These are phyloP conservation scores for Eupithecia dodoneata DNA, from an alignment of 2,888 invertebrate species.

Conservation along the genomic window DNA sequence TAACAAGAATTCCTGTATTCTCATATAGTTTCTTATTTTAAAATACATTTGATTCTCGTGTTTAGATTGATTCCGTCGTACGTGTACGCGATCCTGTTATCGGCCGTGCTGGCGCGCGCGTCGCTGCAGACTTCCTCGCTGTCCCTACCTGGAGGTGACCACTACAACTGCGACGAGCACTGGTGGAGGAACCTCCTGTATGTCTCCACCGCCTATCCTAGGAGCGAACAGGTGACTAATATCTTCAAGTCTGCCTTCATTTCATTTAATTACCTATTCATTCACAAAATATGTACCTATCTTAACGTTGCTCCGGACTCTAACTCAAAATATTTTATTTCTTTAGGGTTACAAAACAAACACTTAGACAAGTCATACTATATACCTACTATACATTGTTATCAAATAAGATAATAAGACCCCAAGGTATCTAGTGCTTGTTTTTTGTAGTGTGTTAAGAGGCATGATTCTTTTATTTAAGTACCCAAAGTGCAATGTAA, in stretches of 20 bases:
- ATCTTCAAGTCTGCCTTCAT: neutral
- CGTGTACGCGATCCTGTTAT: slow-evolving; percentile 80
- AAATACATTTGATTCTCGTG: neutral
- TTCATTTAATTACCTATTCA: neutral
- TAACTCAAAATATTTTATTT: too few relatives aligned
- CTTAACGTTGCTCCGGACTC: neutral
- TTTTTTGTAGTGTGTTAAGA: neutral
- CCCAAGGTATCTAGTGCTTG: neutral
- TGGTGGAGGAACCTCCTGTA: slow-evolving; percentile 88
- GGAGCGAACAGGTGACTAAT: slow-evolving; percentile 81
- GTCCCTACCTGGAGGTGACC: slow-evolving; percentile 82
- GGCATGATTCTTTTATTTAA: neutral
- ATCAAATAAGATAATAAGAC: neutral
- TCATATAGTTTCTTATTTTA: too few relatives aligned
- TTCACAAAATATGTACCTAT: neutral
- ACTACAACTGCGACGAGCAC: slow-evolving; percentile 81
- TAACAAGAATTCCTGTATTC: too few relatives aligned
- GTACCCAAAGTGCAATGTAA: neutral
- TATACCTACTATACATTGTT: too few relatives aligned
- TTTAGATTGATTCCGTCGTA: slow-evolving; percentile 86
- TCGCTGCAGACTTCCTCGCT: slow-evolving; percentile 62
- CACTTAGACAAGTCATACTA: too few relatives aligned
- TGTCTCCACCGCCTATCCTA: slow-evolving; percentile 84
- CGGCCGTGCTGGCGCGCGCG: slow-evolving; percentile 70
- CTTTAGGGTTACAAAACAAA: too few relatives aligned